Evolutionary conservation across 2,113 vertebrate genomes (phyloP).

Genomic region (Calidris pugnax): DNA sequence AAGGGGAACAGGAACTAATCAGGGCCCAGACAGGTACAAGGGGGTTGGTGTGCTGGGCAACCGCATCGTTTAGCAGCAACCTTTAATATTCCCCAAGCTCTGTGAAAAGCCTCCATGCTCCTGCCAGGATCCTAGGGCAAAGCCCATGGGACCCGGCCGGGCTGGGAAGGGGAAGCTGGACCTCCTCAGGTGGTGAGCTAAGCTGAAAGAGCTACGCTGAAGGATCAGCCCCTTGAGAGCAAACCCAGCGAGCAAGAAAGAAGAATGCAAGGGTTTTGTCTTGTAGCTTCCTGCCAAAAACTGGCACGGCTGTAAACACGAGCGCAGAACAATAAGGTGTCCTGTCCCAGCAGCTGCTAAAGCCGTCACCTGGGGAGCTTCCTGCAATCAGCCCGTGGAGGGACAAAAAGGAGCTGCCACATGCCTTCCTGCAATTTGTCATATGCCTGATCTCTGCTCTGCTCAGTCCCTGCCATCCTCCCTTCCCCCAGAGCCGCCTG

Average conservation of each 20-base stretch:
- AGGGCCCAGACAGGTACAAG: neutral
- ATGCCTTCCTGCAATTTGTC: conserved; percentile 33
- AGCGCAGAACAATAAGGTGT: conserved; percentile 32
- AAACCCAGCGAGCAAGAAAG: neutral
- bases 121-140: neutral
- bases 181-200: neutral
- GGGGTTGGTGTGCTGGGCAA: neutral
- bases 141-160: neutral
- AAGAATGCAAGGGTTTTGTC: neutral
- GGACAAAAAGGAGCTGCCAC: conserved; percentile 31
- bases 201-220: neutral
- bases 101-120: neutral
- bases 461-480: neutral
- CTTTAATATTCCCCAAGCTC: neutral
- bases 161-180: neutral
- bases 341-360: conserved; percentile 49
- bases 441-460: neutral
- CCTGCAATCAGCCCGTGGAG: conserved; percentile 43
- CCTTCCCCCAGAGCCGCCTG: neutral
- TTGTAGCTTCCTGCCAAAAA: conserved; percentile 41
- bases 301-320: neutral
- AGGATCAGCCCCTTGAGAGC: neutral
- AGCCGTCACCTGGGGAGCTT: conserved; percentile 54
- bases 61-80: neutral
- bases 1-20: neutral